Evolutionary conservation across 2,113 vertebrate species (phyloP).

Genomic region (Mastomys coucha): DNA sequence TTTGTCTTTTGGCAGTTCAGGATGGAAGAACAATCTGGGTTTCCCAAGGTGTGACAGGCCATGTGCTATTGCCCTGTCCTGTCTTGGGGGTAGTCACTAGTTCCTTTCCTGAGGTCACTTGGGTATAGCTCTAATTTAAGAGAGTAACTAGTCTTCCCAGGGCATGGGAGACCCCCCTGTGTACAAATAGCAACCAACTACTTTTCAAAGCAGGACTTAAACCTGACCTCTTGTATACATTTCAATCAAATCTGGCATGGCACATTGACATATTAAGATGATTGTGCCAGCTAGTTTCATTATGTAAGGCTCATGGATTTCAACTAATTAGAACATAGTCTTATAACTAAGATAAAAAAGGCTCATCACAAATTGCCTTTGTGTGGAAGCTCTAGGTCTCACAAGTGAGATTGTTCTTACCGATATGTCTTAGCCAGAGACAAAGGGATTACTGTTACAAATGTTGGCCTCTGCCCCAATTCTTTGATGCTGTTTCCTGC

Average conservation of each 20-base stretch:
- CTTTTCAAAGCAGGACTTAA: conserved; percentile 31
- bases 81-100: background rate
- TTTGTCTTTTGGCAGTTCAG: background rate
- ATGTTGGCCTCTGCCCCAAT: background rate
- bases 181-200: background rate
- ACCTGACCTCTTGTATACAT: background rate
- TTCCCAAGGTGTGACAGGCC: background rate
- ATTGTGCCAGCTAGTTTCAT: conserved; percentile 16
- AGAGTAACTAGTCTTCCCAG: background rate
- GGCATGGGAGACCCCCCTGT: background rate
- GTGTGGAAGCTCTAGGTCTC: conserved; percentile 9
- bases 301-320: conserved; percentile 16
- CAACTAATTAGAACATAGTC: conserved; percentile 50
- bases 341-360: conserved; percentile 56
- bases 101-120: background rate
- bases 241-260: conserved; percentile 33
- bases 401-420: conserved; percentile 36
- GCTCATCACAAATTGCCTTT: conserved; percentile 52
- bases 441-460: background rate
- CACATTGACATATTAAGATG: background rate
- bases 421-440: conserved; percentile 39
- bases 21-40: background rate
- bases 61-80: background rate
- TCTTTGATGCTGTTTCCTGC: conserved; percentile 39
- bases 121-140: background rate